phyloP scores from a whole-genome alignment of 2,797 vertebrate genomes.

The Microctenopoma stevenorrisi region DNA sequence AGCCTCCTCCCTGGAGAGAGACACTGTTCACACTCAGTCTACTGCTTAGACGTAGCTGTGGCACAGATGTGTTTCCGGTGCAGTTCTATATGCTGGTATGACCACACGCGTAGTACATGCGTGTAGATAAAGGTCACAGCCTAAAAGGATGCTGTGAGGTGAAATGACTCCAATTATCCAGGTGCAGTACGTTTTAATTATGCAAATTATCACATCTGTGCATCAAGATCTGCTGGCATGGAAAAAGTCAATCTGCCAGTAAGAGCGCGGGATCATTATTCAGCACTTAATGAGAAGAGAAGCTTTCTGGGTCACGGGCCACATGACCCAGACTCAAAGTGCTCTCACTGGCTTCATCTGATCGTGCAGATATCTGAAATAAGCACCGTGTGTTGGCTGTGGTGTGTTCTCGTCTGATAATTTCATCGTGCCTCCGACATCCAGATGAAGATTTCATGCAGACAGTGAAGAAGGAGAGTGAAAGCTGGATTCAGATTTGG shows the following conservation, averaged over 20 bases:
- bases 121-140: neutral
- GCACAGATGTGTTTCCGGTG: conserved; percentile 1
- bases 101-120: too few species aligned
- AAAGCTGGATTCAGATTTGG: too few species aligned
- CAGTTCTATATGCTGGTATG: neutral
- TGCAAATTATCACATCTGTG: conserved; percentile 1
- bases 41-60: neutral
- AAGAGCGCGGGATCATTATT: neutral
- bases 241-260: conserved; percentile 37
- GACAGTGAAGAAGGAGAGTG: too few species aligned
- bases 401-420: too few species aligned
- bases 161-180: conserved; percentile 6
- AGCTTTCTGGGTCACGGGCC: conserved; percentile 11
- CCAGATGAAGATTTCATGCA: too few species aligned
- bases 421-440: too few species aligned
- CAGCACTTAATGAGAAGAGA: conserved; percentile 16
- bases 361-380: neutral
- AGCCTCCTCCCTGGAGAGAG: too few species aligned
- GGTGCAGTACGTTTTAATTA: neutral
- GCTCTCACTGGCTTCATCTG: neutral
- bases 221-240: conserved; percentile 10
- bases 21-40: neutral
- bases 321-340: neutral
- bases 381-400: too few species aligned
- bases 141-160: conserved; percentile 6